These are phyloP conservation scores for Masticophis lateralis DNA, from an alignment of 2,797 vertebrate species.

Conservation along the genomic window DNA sequence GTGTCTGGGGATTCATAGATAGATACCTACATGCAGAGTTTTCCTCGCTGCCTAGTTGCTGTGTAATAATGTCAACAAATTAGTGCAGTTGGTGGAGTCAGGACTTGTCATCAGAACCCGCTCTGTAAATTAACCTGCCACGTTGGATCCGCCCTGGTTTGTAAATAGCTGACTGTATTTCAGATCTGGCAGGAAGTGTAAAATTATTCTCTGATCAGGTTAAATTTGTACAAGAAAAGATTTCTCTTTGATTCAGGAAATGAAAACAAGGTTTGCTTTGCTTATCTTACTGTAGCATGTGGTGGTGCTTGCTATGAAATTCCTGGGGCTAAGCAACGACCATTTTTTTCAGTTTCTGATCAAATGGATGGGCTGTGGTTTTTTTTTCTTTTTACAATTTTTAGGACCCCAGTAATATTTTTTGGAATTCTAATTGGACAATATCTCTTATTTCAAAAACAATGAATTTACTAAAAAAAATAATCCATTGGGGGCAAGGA, in stretches of 20 bases:
- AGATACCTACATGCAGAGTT: not conserved
- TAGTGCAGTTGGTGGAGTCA: not conserved
- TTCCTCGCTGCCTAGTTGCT: not conserved
- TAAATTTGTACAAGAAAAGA: not conserved
- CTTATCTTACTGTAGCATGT: conserved; percentile 5
- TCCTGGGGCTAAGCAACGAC: not conserved
- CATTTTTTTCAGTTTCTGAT: not conserved
- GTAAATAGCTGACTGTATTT: not conserved
- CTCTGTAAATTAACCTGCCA: conserved; percentile 17
- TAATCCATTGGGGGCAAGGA: not conserved
- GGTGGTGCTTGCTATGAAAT: not conserved
- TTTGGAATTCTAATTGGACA: not conserved
- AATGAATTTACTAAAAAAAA: not conserved
- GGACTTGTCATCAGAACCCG: not conserved
- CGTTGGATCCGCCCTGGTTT: conserved; percentile 8
- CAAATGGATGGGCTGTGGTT: not conserved
- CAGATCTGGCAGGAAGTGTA: not conserved
- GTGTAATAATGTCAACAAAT: not conserved
- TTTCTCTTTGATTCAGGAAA: not conserved
- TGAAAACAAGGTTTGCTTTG: not conserved
- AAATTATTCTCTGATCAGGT: not conserved
- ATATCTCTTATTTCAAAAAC: not conserved
- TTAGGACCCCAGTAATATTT: not conserved
- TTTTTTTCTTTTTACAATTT: not conserved
- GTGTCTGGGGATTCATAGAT: not conserved